phyloP scores from a whole-genome alignment of 2,888 invertebrate species.

The Lasioglossum zephyrum region DNA sequence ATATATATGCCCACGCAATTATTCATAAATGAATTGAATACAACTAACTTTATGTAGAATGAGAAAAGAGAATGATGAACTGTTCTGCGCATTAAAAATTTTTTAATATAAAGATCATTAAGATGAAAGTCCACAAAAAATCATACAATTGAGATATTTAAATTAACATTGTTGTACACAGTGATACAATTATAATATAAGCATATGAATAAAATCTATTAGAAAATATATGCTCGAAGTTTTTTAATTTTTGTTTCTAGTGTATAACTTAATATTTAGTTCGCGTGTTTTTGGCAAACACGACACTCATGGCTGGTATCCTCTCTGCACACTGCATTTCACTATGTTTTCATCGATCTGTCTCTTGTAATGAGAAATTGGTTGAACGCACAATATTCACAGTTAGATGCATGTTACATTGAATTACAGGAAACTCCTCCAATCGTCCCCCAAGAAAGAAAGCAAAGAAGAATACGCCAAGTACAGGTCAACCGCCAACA shows the following conservation, averaged over 20 bases:
- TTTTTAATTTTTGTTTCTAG: constrained; percentile 73
- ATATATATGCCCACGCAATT: constrained; percentile 73
- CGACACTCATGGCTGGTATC: constrained; percentile 80
- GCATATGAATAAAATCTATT: constrained; percentile 85
- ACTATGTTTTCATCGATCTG: constrained; percentile 71
- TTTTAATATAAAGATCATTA: constrained; percentile 79
- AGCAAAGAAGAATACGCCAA: constrained; percentile 85
- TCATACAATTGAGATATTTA: constrained; percentile 83
- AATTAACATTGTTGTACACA: constrained; percentile 84
- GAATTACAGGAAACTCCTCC: constrained; percentile 80
- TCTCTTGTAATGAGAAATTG: constrained; percentile 59
- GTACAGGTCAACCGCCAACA: constrained; percentile 70
- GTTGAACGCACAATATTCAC: constrained; percentile 71
- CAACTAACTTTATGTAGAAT: constrained; percentile 79
- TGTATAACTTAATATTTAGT: constrained; percentile 44
- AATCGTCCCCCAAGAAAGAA: constrained; percentile 86
- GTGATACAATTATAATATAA: constrained; percentile 85
- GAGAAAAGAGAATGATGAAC: constrained; percentile 72
- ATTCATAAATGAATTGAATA: constrained; percentile 79
- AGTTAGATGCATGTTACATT: constrained; percentile 78
- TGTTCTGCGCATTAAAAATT: constrained; percentile 82
- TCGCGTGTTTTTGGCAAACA: constrained; percentile 46
- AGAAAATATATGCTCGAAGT: constrained; percentile 81
- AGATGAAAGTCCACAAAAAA: constrained; percentile 81
- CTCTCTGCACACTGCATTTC: constrained; percentile 79